A percentile compares a stretch with the other conserved stretches of the same genome.
These are phyloP conservation scores for Oreochromis tanganicae DNA, from an alignment of 2,113 vertebrate species.

Conservation along the genomic window DNA sequence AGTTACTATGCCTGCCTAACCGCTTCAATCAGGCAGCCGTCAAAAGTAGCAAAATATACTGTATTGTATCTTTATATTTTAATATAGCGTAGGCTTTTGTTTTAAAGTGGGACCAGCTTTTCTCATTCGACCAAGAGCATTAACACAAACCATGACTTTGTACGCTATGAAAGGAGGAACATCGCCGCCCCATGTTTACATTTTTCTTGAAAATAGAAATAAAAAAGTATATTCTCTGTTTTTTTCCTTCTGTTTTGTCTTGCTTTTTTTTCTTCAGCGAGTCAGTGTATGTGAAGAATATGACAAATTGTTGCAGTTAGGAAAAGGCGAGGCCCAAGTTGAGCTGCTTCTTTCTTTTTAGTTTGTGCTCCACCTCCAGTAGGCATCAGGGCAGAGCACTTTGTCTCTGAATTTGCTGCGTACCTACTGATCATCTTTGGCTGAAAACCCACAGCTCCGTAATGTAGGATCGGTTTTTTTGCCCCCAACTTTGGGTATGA, in stretches of 20 bases:
- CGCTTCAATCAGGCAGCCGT: slow-evolving; percentile 54
- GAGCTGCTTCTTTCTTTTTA: background rate
- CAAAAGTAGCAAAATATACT: slow-evolving; percentile 65
- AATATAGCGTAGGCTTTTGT: slow-evolving; percentile 56
- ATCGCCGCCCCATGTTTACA: slow-evolving; percentile 58
- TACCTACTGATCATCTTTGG: background rate
- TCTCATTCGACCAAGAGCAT: slow-evolving; percentile 45
- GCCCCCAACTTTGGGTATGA: slow-evolving; percentile 4
- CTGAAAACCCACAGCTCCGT: background rate
- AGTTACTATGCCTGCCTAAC: slow-evolving; percentile 44
- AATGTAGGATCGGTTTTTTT: background rate
- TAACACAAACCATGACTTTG: slow-evolving; percentile 34
- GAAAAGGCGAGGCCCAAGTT: background rate
- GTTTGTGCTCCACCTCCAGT: background rate
- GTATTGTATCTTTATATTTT: slow-evolving; percentile 64
- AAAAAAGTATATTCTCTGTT: slow-evolving; percentile 14
- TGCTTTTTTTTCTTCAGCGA: background rate
- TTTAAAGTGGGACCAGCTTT: slow-evolving; percentile 61
- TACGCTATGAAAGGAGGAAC: slow-evolving; percentile 51
- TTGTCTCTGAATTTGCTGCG: background rate
- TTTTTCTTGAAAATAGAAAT: slow-evolving; percentile 20
- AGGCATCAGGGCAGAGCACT: background rate
- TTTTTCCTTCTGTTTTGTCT: background rate
- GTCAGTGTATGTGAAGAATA: slow-evolving; percentile 10
- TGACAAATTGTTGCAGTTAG: background rate